These are phyloP conservation scores for Hirtodrosophila duncani DNA, from an alignment of 2,888 invertebrate genomes.

Conservation along the genomic window DNA sequence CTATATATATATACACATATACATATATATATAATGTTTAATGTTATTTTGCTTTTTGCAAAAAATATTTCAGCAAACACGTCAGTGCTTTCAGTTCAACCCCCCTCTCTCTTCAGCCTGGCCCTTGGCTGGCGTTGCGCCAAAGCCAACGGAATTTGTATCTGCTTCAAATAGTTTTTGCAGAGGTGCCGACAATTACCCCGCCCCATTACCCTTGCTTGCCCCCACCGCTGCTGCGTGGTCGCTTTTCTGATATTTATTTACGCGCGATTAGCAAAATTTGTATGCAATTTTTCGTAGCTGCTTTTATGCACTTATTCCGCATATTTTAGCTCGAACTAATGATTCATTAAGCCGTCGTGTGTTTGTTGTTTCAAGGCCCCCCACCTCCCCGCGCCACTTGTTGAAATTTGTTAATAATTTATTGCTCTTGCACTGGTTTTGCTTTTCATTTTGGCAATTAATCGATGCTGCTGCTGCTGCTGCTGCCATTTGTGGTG, in stretches of 20 bases:
- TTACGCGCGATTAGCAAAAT: slow-evolving; percentile 51
- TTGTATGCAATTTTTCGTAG: slow-evolving; percentile 31
- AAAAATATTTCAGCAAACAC: slow-evolving; percentile 61
- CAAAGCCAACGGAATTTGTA: slow-evolving; percentile 65
- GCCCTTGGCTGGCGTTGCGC: slow-evolving; percentile 24
- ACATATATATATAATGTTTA: slow-evolving; percentile 15
- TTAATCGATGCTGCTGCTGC: too few species aligned
- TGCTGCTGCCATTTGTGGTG: too few species aligned
- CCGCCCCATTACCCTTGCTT: not conserved
- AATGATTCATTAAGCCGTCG: slow-evolving; percentile 11
- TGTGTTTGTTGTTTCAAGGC: not conserved
- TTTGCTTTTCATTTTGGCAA: slow-evolving; percentile 13
- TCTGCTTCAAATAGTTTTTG: slow-evolving; percentile 59
- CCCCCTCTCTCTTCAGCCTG: not conserved
- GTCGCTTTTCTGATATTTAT: slow-evolving; percentile 62
- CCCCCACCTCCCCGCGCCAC: slow-evolving; percentile 1
- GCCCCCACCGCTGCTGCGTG: slow-evolving; percentile 14
- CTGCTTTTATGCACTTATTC: slow-evolving; percentile 24
- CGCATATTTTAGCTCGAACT: slow-evolving; percentile 25
- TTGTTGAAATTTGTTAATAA: slow-evolving; percentile 35
- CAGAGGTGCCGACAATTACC: slow-evolving; percentile 16
- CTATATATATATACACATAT: not conserved
- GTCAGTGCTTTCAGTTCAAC: slow-evolving; percentile 43
- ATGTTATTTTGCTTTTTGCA: slow-evolving; percentile 42
- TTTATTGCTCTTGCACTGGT: slow-evolving; percentile 17